Percentiles rank a stretch among this genome's conserved stretches.
These are phyloP conservation scores for Xenopus borealis DNA, from an alignment of 2,113 vertebrate species.

Conservation along the genomic window DNA sequence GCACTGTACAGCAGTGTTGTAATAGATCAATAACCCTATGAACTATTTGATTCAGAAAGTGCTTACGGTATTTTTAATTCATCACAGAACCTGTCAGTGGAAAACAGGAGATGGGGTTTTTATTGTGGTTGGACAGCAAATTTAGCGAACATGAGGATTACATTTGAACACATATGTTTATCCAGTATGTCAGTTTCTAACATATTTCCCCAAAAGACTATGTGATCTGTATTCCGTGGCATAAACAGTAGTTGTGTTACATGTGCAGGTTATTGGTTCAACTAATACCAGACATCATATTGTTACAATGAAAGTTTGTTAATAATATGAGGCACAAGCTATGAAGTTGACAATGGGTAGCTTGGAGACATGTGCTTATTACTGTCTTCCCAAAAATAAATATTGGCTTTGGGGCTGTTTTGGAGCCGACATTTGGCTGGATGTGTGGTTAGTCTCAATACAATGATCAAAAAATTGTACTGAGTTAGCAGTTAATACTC, in stretches of 20 bases:
- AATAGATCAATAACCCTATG: constrained; percentile 43
- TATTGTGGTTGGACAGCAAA: constrained; percentile 5
- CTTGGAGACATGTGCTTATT: constrained; percentile 45
- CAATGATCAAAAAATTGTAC: constrained; percentile 61
- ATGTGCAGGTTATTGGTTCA: neutral
- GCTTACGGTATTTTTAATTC: constrained; percentile 41
- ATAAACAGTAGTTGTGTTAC: neutral
- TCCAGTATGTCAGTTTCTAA: constrained; percentile 1
- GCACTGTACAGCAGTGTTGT: constrained; percentile 16
- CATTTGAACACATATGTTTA: constrained; percentile 13
- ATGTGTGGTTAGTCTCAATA: constrained; percentile 57
- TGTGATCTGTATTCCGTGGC: neutral
- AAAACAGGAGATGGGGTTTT: constrained; percentile 15
- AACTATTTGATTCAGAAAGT: constrained; percentile 41
- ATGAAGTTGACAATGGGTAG: constrained; percentile 48
- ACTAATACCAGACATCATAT: constrained; percentile 11
- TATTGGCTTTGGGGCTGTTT: constrained; percentile 47
- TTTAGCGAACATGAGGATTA: constrained; percentile 1
- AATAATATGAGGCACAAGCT: constrained; percentile 8
- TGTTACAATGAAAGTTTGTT: constrained; percentile 12
- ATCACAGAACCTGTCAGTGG: constrained; percentile 17
- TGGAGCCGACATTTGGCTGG: constrained; percentile 53
- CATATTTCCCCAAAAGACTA: constrained; percentile 2
- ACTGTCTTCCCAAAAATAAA: constrained; percentile 43
- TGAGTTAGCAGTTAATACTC: constrained; percentile 65